phyloP scores from a whole-genome alignment of 35 echinoderm and acorn worm species.

The Patiria miniata region DNA sequence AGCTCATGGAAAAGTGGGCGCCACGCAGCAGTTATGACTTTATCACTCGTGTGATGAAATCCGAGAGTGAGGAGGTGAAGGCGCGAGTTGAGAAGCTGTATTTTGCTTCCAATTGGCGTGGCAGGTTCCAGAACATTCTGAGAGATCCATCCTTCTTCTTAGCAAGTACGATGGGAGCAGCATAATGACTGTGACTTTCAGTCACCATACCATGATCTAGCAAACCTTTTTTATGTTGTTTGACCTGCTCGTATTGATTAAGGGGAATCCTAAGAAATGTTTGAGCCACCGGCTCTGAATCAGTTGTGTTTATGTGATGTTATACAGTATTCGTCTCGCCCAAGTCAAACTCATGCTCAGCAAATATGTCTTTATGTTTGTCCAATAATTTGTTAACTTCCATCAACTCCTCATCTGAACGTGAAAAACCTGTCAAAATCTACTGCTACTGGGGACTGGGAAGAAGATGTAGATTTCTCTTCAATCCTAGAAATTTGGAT shows the following conservation, averaged over 20 bases:
- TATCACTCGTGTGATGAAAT: no score
- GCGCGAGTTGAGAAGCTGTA: no score
- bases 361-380: neutral
- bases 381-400: neutral
- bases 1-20: no score
- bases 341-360: slow-evolving; percentile 13
- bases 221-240: slow-evolving; percentile 5
- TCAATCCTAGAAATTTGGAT: neutral
- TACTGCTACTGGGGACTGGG: neutral
- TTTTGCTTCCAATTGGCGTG: no score
- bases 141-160: slow-evolving; percentile 32
- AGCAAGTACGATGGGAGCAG: slow-evolving; percentile 38
- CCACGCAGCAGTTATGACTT: no score
- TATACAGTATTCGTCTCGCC: neutral
- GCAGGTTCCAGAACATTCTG: no score
- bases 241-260: slow-evolving; percentile 3
- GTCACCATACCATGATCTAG: slow-evolving; percentile 16
- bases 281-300: neutral
- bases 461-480: neutral
- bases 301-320: slow-evolving; percentile 32
- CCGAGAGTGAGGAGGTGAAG: no score
- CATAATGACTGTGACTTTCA: slow-evolving; percentile 4
- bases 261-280: slow-evolving; percentile 1
- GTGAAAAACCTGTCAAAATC: neutral
- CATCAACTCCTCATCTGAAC: neutral